A percentile compares a stretch with the other conserved stretches of the same genome.
Evolutionary conservation across 2,113 vertebrate genomes (phyloP).

Genomic region (Rana temporaria): DNA sequence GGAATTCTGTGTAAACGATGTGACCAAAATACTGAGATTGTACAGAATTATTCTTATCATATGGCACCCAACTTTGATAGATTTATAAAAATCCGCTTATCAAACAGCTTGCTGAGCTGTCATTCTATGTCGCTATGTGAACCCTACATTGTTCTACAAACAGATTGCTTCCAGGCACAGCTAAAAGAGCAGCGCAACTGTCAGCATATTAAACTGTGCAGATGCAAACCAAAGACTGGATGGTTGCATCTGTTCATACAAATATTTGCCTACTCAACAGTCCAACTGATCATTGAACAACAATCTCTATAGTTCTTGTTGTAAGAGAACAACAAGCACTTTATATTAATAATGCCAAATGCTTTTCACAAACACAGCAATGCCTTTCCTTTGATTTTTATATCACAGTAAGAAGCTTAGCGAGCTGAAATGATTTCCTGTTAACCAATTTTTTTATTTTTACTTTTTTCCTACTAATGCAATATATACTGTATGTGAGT

Average conservation of each 20-base stretch:
- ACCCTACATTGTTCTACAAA: neutral
- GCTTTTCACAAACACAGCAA: no score
- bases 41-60: neutral
- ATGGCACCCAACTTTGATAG: neutral
- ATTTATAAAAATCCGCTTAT: no score
- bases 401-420: no score
- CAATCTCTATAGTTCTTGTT: slow-evolving; percentile 1
- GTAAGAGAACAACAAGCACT: neutral
- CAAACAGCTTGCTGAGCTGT: neutral
- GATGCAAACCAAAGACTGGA: slow-evolving; percentile 1
- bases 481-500: no score
- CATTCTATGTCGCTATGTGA: neutral
- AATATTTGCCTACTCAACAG: slow-evolving; percentile 32
- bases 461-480: no score
- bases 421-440: no score
- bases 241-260: slow-evolving; percentile 17
- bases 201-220: slow-evolving; percentile 37
- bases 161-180: slow-evolving; percentile 2
- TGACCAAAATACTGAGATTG: neutral
- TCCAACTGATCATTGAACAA: slow-evolving; percentile 4
- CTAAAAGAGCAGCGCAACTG: neutral
- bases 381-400: no score
- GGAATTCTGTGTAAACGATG: no score
- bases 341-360: neutral
- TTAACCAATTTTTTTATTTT: no score